Conservation (phyloP, 2,888 invertebrate genomes). For the Diogma glabrata region DNA sequence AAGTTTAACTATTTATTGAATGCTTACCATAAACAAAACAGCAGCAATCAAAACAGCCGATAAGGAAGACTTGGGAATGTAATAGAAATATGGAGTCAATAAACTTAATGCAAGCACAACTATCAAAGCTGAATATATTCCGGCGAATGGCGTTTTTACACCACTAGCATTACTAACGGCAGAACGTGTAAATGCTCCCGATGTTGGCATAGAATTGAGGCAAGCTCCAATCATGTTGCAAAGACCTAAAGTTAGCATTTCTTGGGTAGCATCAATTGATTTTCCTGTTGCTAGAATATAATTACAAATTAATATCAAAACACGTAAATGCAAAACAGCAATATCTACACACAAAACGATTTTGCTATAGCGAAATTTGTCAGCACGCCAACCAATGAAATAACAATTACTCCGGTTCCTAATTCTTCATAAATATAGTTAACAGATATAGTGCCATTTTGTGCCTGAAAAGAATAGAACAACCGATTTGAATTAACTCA, state of each 20-base stretch:
- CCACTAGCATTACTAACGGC: conserved; percentile 85
- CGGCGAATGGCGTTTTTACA: conserved; percentile 64
- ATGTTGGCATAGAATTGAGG: conserved; percentile 76
- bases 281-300: conserved; percentile 54
- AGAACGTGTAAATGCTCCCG: conserved; percentile 79
- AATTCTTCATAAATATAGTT: conserved; percentile 59
- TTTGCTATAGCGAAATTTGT: conserved; percentile 93
- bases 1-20: no score
- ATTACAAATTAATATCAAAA: no score
- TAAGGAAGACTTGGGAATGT: conserved; percentile 72
- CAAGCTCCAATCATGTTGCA: conserved; percentile 75
- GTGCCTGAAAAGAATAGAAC: no score
- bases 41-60: conserved; percentile 84
- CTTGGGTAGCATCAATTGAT: conserved; percentile 77
- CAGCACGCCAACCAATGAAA: conserved; percentile 77
- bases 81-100: conserved; percentile 78
- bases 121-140: conserved; percentile 49
- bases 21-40: conserved; percentile 75
- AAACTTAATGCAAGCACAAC: conserved; percentile 72
- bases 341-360: conserved; percentile 77
- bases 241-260: conserved; percentile 75
- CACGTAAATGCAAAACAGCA: no score
- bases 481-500: no score
- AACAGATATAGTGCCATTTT: no score
- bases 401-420: conserved; percentile 63